A percentile compares a stretch with the other conserved stretches of the same genome.
Conservation (phyloP, 2,113 vertebrate species). For the Carassius auratus region DNA sequence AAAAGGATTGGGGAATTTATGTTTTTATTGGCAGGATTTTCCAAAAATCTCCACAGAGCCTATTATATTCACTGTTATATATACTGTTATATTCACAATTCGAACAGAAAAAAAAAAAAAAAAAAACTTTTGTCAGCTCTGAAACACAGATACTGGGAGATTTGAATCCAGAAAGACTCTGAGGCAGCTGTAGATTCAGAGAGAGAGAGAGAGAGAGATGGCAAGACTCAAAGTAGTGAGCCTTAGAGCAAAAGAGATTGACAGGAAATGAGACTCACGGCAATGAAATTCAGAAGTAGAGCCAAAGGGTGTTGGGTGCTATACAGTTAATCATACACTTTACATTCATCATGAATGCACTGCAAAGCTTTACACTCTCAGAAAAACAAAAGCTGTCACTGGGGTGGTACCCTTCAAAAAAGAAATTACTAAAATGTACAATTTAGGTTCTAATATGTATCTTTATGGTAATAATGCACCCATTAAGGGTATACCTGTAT, state of each 20-base stretch:
- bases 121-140: not conserved
- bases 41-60: slow-evolving; percentile 1
- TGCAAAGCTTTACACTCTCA: not conserved
- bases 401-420: not conserved
- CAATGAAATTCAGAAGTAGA: not conserved
- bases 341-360: not conserved
- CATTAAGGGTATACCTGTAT: not conserved
- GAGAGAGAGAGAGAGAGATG: not conserved
- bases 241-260: not conserved
- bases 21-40: slow-evolving; percentile 15
- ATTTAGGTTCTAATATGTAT: not conserved
- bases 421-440: not conserved
- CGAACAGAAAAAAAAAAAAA: not conserved
- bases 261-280: not conserved
- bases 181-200: not conserved
- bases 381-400: not conserved
- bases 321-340: not conserved
- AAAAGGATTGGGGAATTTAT: slow-evolving; percentile 30
- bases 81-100: not conserved
- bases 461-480: not conserved
- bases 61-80: too few species aligned
- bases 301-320: not conserved
- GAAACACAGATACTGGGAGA: not conserved
- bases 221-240: not conserved
- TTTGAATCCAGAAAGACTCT: not conserved